Percentiles rank a stretch among this genome's conserved stretches.
phyloP scores from a whole-genome alignment of 2,113 vertebrate genomes.

The Desmodus rotundus region DNA sequence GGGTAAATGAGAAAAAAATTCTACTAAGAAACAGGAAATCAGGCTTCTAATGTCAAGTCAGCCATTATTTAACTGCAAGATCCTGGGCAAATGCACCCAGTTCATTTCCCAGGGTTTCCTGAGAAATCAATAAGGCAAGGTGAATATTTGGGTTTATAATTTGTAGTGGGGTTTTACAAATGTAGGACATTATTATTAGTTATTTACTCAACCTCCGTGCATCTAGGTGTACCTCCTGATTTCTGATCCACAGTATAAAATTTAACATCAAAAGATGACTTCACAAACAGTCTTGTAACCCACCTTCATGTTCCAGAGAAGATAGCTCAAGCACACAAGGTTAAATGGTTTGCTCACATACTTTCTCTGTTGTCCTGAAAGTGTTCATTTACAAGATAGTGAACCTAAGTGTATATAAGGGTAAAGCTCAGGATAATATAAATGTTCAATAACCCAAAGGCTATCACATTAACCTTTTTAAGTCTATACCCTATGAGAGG shows the following conservation, averaged over 20 bases:
- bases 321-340: background rate
- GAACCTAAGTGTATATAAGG: background rate
- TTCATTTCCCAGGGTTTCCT: background rate
- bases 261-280: background rate
- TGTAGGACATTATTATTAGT: background rate
- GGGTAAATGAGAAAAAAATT: background rate
- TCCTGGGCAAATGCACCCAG: background rate
- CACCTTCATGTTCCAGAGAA: background rate
- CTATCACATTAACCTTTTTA: background rate
- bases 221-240: background rate
- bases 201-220: background rate
- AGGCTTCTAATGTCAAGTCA: background rate
- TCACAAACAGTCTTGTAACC: background rate
- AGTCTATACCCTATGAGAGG: background rate
- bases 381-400: constrained; percentile 16
- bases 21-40: background rate
- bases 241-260: background rate
- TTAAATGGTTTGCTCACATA: constrained; percentile 12
- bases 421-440: background rate
- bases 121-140: background rate
- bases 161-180: background rate
- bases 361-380: background rate
- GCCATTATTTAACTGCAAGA: background rate
- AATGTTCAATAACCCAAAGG: constrained; percentile 15
- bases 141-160: background rate